Evolutionary conservation across 1,140 invertebrate genomes (phyloP).

Genomic region (Atopsyche davidsoni): DNA sequence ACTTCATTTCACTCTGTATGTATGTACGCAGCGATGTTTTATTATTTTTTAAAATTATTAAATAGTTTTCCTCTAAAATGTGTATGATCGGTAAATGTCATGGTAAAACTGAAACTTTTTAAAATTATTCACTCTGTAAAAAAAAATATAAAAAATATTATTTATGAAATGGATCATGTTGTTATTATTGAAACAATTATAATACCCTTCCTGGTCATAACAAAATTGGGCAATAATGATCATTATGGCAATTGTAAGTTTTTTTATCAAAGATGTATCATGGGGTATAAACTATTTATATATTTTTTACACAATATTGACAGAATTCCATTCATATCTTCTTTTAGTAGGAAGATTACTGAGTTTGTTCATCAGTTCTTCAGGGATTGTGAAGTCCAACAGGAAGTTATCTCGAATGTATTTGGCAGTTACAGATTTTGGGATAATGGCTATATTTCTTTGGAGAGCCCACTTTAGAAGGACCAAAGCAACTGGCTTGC

Average conservation of each 20-base stretch:
- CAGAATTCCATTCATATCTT: conserved; percentile 55
- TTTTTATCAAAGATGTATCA: background rate
- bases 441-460: conserved; percentile 48
- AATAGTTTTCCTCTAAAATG: no score
- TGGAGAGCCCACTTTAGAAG: conserved; percentile 48
- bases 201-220: no score
- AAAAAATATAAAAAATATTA: background rate
- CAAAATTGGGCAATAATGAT: no score
- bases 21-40: no score
- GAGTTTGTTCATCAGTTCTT: conserved; percentile 40
- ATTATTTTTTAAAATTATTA: no score
- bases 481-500: conserved; percentile 48
- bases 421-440: conserved; percentile 47
- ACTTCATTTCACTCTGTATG: no score
- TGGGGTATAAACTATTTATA: background rate
- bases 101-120: no score
- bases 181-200: no score
- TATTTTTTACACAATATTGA: conserved; percentile 32
- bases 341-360: conserved; percentile 35
- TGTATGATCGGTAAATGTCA: no score
- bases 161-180: background rate
- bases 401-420: conserved; percentile 49
- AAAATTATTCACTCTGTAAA: background rate
- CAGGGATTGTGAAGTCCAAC: conserved; percentile 43
- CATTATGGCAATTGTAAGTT: background rate